These are phyloP conservation scores for Neocloeon triangulifer DNA, from an alignment of 1,140 invertebrate species.

Conservation along the genomic window DNA sequence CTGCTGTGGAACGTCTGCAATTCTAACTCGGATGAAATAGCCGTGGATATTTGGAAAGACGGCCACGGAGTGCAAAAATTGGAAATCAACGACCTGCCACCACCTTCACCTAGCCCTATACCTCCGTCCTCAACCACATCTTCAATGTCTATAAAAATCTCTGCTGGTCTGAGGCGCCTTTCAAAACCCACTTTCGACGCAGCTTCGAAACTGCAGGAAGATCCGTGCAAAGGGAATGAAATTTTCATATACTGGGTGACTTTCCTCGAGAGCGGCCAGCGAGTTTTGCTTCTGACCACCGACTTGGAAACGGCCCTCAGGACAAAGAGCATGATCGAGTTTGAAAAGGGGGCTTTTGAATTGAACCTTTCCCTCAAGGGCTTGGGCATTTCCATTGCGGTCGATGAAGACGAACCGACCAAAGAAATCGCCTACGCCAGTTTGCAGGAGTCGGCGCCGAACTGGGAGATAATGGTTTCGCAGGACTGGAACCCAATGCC, in stretches of 20 bases:
- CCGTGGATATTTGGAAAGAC: slow-evolving; percentile 46
- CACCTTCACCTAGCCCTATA: no score
- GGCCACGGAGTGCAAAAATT: no score
- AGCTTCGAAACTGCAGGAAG: no score
- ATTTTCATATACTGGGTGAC: slow-evolving; percentile 64
- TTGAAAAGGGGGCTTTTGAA: slow-evolving; percentile 43
- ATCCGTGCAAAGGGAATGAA: slow-evolving; percentile 13
- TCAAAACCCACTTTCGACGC: no score
- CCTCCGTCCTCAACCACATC: no score
- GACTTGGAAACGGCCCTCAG: slow-evolving; percentile 47
- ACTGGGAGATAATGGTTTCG: slow-evolving; percentile 62
- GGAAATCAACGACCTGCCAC: no score
- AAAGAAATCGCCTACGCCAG: slow-evolving; percentile 39
- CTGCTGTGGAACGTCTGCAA: slow-evolving; percentile 69
- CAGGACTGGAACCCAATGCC: slow-evolving; percentile 55
- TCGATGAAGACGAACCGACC: slow-evolving; percentile 7
- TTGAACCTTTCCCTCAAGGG: slow-evolving; percentile 44
- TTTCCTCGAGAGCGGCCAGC: slow-evolving; percentile 47
- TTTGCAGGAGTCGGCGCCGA: slow-evolving; percentile 38
- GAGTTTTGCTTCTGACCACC: slow-evolving; percentile 58
- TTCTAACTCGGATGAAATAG: slow-evolving; percentile 46
- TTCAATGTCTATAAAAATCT: no score
- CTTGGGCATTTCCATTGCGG: slow-evolving; percentile 36
- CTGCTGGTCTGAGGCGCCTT: no score
- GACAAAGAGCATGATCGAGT: slow-evolving; percentile 40